phyloP scores from a whole-genome alignment of 2,797 vertebrate species.

The Sebastes wilsoni region DNA sequence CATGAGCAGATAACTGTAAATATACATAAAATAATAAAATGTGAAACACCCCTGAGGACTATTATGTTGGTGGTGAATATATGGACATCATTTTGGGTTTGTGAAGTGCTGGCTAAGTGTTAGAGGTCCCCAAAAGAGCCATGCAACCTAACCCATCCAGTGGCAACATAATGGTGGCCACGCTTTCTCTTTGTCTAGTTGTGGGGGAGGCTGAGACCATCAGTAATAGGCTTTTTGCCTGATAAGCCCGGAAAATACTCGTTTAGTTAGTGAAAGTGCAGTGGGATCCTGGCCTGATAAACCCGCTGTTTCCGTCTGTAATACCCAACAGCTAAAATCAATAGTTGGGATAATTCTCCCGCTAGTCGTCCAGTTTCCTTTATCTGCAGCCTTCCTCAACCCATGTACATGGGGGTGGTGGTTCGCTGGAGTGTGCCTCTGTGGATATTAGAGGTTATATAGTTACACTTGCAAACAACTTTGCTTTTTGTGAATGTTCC shows the following conservation, averaged over 20 bases:
- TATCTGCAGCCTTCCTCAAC: constrained; percentile 79
- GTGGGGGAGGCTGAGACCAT: constrained; percentile 78
- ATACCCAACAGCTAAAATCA: constrained; percentile 98
- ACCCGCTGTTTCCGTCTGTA: constrained; percentile 91
- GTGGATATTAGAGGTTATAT: constrained; percentile 44
- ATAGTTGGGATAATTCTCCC: constrained; percentile 94
- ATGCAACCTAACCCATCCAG: constrained; percentile 51
- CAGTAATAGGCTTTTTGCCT: constrained; percentile 87
- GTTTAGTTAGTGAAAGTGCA: constrained; percentile 93
- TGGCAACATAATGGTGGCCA: constrained; percentile 65
- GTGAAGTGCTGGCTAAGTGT: constrained; percentile 52
- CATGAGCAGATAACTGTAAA: constrained; percentile 56
- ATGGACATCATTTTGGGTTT: constrained; percentile 50
- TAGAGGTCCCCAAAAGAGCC: constrained; percentile 58
- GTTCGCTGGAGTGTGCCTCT: constrained; percentile 44
- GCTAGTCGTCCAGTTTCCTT: constrained; percentile 87
- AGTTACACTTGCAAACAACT: constrained; percentile 48
- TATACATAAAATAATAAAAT: constrained; percentile 50
- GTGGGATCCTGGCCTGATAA: constrained; percentile 94
- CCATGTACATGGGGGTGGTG: constrained; percentile 70
- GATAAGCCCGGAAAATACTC: constrained; percentile 95
- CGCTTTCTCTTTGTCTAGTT: constrained; percentile 68
- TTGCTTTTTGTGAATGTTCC: constrained; percentile 31
- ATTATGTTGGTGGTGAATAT: constrained; percentile 38
- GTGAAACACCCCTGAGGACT: constrained; percentile 47